Evolutionary conservation across 35 echinoderm and acorn worm species (phyloP), one percentile per base, ranked within the genome.

Genomic region (Patiria miniata): DNA sequence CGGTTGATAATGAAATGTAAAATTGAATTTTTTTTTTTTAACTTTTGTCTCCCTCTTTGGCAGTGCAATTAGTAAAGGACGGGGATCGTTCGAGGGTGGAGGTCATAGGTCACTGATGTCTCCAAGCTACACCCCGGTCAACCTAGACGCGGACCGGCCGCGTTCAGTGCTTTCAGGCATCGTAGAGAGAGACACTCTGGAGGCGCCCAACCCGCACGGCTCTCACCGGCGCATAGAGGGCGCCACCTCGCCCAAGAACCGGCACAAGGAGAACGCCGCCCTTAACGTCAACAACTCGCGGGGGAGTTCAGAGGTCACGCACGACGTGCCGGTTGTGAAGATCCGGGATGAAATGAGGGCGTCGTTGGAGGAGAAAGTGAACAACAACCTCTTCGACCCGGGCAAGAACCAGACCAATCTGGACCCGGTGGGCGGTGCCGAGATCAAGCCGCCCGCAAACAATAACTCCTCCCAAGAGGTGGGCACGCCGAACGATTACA

Each of bases 241-340:
- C 26, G 65, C 14, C 29, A 30, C 21, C 2, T 73, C 65, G 26
- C 65, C 21, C 21, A 14, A 26, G 23, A 14, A 10, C 65, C 26
- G 65, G 65, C 21, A 26, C 26, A 73, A 73, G 34, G 15, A 26
- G 34, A 30, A 30, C n/a, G 29, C 65, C n/a, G 65, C 65, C 65
- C 65, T 73, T 23, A 73, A 73, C 34, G 65, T 73, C 65, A 73
- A 73, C 65, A 73, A 73, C 65, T 73, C 65, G 0, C 18, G 65
- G 14, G 65, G 65, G 14, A 73, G 65, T 9, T 73, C 65, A 14
- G 65, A 73, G 2, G 65, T 73, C 65, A 73, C 34, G 26, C 65
- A 73, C n/a, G 65, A 73, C 34, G 34, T 73, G 34, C 65, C 65
- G 65, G 14, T 34, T 2, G 14, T 73, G 26, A 22, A 30, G 65